These are phyloP conservation scores for Epiblema foenella DNA, from an alignment of 2,888 invertebrate species.

Conservation along the genomic window DNA sequence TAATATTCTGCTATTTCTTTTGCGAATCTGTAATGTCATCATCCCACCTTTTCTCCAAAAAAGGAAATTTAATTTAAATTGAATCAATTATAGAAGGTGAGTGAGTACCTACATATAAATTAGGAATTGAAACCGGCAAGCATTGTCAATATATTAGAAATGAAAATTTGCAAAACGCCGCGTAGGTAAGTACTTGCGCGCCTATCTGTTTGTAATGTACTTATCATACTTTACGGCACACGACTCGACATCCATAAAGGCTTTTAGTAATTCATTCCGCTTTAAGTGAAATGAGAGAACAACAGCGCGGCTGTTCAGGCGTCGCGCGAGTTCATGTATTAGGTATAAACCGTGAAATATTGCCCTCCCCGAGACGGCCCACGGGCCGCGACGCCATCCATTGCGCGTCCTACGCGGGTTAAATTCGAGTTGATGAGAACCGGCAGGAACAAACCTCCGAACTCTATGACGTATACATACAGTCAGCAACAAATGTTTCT, in stretches of 20 bases:
- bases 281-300: slow-evolving; percentile 67
- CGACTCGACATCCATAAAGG: slow-evolving; percentile 52
- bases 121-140: neutral
- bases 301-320: slow-evolving; percentile 57
- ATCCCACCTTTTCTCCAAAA: too few species aligned
- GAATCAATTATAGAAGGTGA: too few species aligned
- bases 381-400: slow-evolving; percentile 48
- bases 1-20: too few species aligned
- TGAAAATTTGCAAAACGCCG: neutral
- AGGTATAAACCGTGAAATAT: slow-evolving; percentile 68
- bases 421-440: neutral
- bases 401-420: slow-evolving; percentile 46
- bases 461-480: neutral
- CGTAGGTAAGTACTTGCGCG: neutral
- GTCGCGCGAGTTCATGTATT: slow-evolving; percentile 60
- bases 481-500: neutral
- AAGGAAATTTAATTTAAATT: too few species aligned
- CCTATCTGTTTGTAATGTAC: slow-evolving; percentile 34
- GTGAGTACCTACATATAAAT: neutral
- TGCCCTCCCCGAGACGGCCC: slow-evolving; percentile 55
- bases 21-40: too few species aligned
- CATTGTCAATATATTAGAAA: neutral
- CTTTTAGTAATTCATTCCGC: slow-evolving; percentile 67
- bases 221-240: slow-evolving; percentile 49
- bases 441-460: slow-evolving; percentile 3